Evolutionary conservation across 2,113 vertebrate genomes (phyloP).

Genomic region (Isichthys henryi): DNA sequence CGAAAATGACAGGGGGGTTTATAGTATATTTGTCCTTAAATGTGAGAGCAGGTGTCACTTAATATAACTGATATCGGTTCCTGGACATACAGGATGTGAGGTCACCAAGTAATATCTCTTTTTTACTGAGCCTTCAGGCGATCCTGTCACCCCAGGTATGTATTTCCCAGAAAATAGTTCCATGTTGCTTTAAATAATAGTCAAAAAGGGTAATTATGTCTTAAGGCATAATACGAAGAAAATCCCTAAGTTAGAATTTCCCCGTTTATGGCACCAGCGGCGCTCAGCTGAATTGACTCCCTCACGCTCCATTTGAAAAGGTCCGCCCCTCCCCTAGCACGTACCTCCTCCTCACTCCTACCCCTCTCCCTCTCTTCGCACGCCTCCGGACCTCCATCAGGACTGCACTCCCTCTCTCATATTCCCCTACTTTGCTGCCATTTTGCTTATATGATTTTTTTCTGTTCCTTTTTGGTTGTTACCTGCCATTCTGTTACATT

Average conservation of each 20-base stretch:
- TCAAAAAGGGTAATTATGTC: background rate
- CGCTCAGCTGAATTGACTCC: slow-evolving; percentile 9
- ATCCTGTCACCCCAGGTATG: background rate
- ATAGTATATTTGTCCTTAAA: background rate
- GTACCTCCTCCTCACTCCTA: background rate
- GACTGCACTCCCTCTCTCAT: background rate
- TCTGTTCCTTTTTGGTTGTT: background rate
- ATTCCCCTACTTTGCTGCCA: background rate
- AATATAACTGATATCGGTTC: background rate
- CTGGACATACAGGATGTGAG: background rate
- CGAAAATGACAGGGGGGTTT: background rate
- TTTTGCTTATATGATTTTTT: background rate
- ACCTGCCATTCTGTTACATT: background rate
- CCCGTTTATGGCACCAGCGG: background rate
- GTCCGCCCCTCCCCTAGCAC: background rate
- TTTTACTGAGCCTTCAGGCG: background rate
- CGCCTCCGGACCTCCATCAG: background rate
- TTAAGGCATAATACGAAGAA: background rate
- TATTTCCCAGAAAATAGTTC: background rate
- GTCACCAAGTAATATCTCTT: background rate
- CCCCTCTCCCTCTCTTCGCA: background rate
- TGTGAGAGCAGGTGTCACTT: background rate
- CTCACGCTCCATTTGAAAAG: slow-evolving; percentile 13
- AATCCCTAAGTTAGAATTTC: background rate
- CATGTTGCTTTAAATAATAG: background rate